phyloP scores from a whole-genome alignment of 2,888 invertebrate species.

The Drosophila anomalata region DNA sequence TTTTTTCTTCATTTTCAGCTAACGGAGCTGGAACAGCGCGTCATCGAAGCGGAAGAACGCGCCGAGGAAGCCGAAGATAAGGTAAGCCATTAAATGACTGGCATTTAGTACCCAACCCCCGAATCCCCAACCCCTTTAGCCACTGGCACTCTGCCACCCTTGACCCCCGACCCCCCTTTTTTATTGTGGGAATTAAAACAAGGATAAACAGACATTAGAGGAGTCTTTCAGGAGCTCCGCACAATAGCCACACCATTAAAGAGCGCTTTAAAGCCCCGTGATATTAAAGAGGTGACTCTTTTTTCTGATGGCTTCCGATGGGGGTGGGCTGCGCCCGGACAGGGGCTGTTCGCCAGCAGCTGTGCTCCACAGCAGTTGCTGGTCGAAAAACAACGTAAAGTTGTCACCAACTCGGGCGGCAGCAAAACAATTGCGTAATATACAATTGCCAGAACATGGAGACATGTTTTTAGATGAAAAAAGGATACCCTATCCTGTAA shows the following conservation, averaged over 20 bases:
- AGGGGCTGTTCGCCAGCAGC: conserved; percentile 37
- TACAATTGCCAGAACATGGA: not conserved
- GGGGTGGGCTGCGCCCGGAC: not conserved
- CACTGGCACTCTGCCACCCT: not conserved
- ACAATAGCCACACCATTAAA: conserved; percentile 58
- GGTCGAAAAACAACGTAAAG: conserved; percentile 34
- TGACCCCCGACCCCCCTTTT: not conserved
- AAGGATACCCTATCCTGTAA: not conserved
- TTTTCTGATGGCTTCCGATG: not conserved
- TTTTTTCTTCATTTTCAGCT: conserved; percentile 86
- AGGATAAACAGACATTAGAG: conserved; percentile 36
- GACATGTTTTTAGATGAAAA: not conserved
- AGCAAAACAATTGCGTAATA: conserved; percentile 34
- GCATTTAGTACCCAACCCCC: not conserved
- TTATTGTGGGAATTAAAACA: conserved; percentile 46
- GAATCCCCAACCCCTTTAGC: not conserved
- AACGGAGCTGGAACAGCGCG: conserved; percentile 96
- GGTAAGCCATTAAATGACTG: conserved; percentile 86
- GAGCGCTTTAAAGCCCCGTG: conserved; percentile 43
- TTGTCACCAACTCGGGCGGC: conserved; percentile 50
- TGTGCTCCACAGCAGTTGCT: conserved; percentile 44
- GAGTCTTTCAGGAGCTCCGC: conserved; percentile 1
- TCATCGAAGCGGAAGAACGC: conserved; percentile 95
- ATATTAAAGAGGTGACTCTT: not conserved
- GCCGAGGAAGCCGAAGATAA: conserved; percentile 97